Percentiles rank a stretch among this genome's conserved stretches.
Evolutionary conservation across 2,797 vertebrate genomes (phyloP).

Genomic region (Lates japonicus): DNA sequence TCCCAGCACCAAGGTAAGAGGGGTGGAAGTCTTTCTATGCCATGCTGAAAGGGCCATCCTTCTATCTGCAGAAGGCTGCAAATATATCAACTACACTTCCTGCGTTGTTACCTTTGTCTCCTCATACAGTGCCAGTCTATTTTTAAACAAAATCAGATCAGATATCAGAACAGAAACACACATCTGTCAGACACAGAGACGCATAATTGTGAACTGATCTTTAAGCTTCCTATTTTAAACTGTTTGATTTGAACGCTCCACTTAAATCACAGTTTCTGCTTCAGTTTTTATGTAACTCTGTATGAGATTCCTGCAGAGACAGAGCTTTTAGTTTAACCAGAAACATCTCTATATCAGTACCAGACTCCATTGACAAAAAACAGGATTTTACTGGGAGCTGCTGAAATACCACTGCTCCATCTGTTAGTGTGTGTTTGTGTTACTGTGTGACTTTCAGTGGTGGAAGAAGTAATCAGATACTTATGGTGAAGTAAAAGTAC

Average conservation of each 20-base stretch:
- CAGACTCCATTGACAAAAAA: no score
- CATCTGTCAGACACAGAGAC: not conserved
- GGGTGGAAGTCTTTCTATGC: conserved; percentile 96
- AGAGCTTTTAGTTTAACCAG: no score
- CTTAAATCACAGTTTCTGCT: not conserved
- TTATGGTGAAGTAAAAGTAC: no score
- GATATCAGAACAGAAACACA: not conserved
- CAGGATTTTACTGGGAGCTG: no score
- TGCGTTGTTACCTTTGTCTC: conserved; percentile 3
- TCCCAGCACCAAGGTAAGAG: conserved; percentile 92
- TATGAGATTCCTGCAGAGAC: no score
- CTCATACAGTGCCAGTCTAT: not conserved
- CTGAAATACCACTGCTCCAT: no score
- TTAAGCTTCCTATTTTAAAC: not conserved
- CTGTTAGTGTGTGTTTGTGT: no score
- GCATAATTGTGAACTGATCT: not conserved
- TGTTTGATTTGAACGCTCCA: no score
- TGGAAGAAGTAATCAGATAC: no score
- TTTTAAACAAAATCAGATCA: not conserved
- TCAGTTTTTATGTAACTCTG: no score
- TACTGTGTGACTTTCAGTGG: no score
- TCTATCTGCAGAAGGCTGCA: conserved; percentile 99
- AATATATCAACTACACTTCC: conserved; percentile 11
- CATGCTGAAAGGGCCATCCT: conserved; percentile 95
- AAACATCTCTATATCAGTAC: no score